Conservation (phyloP, 2,113 vertebrate species). For the Leucopsar rothschildi region DNA sequence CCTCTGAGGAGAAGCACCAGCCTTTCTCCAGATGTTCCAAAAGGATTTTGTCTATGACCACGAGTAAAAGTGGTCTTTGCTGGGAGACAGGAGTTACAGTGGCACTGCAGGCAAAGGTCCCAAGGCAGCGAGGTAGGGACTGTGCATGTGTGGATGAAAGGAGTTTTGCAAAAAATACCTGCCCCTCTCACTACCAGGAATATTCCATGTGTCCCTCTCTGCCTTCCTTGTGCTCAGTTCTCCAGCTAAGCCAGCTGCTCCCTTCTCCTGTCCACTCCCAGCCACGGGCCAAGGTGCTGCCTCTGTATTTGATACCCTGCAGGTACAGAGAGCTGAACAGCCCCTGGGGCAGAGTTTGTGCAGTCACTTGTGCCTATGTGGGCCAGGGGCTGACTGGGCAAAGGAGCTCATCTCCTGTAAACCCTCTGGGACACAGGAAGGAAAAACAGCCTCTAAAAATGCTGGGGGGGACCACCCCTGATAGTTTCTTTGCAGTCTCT, state of each 20-base stretch:
- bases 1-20: neutral
- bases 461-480: neutral
- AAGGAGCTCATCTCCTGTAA: neutral
- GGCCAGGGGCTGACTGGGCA: neutral
- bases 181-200: neutral
- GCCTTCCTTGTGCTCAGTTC: neutral
- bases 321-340: constrained; percentile 59
- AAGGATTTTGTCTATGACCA: neutral
- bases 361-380: neutral
- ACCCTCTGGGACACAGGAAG: neutral
- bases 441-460: neutral
- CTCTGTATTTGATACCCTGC: constrained; percentile 48
- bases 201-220: neutral
- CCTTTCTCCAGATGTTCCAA: neutral
- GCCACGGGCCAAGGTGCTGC: neutral
- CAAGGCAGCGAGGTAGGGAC: neutral
- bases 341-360: neutral
- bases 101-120: neutral
- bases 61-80: neutral
- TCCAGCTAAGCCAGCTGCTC: neutral
- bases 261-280: constrained; percentile 23
- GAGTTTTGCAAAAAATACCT: neutral
- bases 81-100: neutral
- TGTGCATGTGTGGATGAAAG: rapidly evolving
- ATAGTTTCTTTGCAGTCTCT: neutral